Conservation (phyloP, 2,888 invertebrate species). For the Polymixis flavicincta region DNA sequence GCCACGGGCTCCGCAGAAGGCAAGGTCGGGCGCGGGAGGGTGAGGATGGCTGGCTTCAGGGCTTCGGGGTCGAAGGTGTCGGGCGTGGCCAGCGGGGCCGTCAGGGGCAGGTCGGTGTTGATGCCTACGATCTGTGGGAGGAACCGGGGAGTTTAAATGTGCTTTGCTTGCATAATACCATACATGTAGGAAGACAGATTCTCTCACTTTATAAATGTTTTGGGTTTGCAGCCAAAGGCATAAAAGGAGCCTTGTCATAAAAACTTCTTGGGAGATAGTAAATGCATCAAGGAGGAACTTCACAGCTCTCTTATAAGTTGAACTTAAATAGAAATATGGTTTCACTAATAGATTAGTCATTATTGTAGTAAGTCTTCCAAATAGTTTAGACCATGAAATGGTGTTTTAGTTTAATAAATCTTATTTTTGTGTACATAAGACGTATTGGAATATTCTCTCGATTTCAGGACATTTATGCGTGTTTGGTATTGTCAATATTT, state of each 20-base stretch:
- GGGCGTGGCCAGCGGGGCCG: constrained; percentile 76
- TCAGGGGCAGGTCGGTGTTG: constrained; percentile 85
- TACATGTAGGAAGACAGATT: too few species aligned
- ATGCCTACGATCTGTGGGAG: constrained; percentile 84
- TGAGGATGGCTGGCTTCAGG: constrained; percentile 71
- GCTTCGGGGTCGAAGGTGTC: constrained; percentile 81
- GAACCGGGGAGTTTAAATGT: not conserved
- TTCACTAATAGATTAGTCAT: too few species aligned
- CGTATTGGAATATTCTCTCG: too few species aligned
- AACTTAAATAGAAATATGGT: not conserved
- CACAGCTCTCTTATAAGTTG: not conserved
- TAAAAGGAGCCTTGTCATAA: not conserved
- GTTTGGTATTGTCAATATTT: not conserved
- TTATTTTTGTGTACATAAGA: too few species aligned
- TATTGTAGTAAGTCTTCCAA: not conserved
- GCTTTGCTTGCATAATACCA: too few species aligned
- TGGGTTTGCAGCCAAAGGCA: too few species aligned
- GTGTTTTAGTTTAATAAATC: not conserved
- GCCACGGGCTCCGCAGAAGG: constrained; percentile 73
- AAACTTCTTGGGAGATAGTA: not conserved
- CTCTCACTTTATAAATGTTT: too few species aligned
- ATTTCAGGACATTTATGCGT: not conserved
- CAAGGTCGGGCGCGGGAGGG: constrained; percentile 63
- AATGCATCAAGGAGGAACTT: not conserved
- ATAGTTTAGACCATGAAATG: not conserved